Conservation (phyloP, 2,888 invertebrate genomes). For the Stenoptilia bipunctidactyla region DNA sequence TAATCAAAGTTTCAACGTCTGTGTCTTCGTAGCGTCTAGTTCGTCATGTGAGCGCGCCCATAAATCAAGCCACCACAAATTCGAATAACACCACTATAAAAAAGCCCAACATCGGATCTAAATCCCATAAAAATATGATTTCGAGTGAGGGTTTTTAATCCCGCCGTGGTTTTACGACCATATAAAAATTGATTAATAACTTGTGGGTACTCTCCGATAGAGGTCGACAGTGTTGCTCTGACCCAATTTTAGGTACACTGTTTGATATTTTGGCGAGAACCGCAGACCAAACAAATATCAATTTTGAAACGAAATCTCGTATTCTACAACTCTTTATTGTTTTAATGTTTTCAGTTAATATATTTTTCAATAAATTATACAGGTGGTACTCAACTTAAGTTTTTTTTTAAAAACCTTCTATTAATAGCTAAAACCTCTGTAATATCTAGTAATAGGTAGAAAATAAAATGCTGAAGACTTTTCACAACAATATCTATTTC, state of each 20-base stretch:
- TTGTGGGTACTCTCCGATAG: constrained; percentile 26
- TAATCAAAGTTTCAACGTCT: constrained; percentile 10
- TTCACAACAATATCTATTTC: no score
- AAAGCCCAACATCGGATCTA: constrained; percentile 63
- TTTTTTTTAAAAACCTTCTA: no score
- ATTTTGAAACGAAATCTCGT: not conserved
- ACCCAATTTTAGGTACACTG: constrained; percentile 38
- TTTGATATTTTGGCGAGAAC: constrained; percentile 49
- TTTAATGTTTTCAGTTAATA: no score
- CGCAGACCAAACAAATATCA: constrained; percentile 48
- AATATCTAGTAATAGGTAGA: no score
- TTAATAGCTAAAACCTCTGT: no score
- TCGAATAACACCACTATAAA: constrained; percentile 52
- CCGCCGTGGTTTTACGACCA: constrained; percentile 57
- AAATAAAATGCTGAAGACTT: no score
- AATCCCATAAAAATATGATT: constrained; percentile 67
- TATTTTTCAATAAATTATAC: no score
- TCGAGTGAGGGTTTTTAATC: constrained; percentile 57
- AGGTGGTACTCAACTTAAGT: no score
- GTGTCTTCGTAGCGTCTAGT: constrained; percentile 56
- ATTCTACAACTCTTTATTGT: not conserved
- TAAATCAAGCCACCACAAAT: constrained; percentile 60
- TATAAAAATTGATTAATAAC: constrained; percentile 67
- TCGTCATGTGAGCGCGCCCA: constrained; percentile 24
- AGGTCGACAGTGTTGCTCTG: constrained; percentile 59